A percentile compares a stretch with the other conserved stretches of the same genome.
Conservation (phyloP, 1,140 invertebrate species). For the Odontomachus brunneus region DNA sequence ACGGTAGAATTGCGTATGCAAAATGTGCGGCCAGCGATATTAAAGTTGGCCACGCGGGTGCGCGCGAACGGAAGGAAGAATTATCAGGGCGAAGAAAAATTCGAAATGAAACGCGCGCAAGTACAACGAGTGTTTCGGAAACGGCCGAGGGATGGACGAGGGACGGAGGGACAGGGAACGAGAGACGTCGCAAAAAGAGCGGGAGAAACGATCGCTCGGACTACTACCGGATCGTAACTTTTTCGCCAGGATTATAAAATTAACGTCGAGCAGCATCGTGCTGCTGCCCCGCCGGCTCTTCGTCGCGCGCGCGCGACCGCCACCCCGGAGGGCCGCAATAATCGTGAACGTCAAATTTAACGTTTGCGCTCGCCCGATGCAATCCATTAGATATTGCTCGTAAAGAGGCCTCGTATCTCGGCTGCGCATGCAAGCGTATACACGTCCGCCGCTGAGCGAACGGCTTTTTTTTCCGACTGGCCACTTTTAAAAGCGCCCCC, state of each 20-base stretch:
- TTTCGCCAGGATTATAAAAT: slow-evolving; percentile 84
- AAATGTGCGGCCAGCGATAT: slow-evolving; percentile 25
- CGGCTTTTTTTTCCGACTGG: slow-evolving; percentile 47
- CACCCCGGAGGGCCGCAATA: slow-evolving; percentile 79
- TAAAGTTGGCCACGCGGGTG: background rate
- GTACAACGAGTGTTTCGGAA: background rate
- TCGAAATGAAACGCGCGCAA: slow-evolving; percentile 31
- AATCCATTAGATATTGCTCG: slow-evolving; percentile 86
- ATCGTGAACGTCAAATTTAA: slow-evolving; percentile 86
- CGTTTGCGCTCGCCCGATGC: slow-evolving; percentile 81
- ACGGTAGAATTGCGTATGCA: background rate
- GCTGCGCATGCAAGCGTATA: slow-evolving; percentile 68
- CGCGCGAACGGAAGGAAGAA: slow-evolving; percentile 23
- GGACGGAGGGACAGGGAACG: background rate
- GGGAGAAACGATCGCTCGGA: slow-evolving; percentile 68
- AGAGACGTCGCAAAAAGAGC: slow-evolving; percentile 26
- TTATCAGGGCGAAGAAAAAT: slow-evolving; percentile 47
- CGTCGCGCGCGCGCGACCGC: slow-evolving; percentile 25
- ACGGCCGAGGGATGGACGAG: too few relatives aligned
- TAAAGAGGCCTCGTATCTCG: slow-evolving; percentile 83
- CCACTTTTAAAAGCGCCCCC: slow-evolving; percentile 64
- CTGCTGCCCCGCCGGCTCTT: slow-evolving; percentile 24
- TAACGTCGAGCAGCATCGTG: slow-evolving; percentile 76
- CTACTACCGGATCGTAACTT: slow-evolving; percentile 81
- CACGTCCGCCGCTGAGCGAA: slow-evolving; percentile 49